A percentile compares a stretch with the other conserved stretches of the same genome.
phyloP scores from a whole-genome alignment of 2,797 vertebrate genomes.

The Pangasius mekongensis region DNA sequence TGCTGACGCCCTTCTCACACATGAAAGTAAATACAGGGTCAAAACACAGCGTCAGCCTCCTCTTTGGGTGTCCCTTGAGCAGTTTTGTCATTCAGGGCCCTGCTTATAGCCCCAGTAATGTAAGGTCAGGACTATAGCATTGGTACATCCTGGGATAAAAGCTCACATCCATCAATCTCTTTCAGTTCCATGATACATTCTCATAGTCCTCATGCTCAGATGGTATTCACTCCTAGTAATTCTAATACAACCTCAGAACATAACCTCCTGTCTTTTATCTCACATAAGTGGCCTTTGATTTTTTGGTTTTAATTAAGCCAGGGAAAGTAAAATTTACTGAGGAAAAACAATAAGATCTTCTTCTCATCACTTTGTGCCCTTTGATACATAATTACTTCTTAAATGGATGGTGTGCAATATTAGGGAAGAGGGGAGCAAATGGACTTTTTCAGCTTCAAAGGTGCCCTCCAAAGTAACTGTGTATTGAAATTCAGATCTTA shows the following conservation, averaged over 20 bases:
- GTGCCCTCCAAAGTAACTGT: neutral
- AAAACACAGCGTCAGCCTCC: neutral
- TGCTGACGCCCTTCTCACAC: neutral
- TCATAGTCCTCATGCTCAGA: neutral
- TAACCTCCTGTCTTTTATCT: too few relatives aligned
- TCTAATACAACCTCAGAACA: neutral
- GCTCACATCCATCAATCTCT: neutral
- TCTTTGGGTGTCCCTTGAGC: neutral
- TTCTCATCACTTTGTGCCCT: conserved; percentile 25
- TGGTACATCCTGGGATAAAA: neutral
- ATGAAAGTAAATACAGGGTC: neutral
- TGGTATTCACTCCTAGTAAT: neutral
- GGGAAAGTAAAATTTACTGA: neutral
- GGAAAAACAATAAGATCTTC: neutral
- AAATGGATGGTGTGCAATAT: conserved; percentile 23
- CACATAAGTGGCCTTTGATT: neutral
- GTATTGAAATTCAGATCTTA: conserved; percentile 30
- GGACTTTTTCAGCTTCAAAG: conserved; percentile 16
- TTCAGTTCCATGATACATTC: neutral
- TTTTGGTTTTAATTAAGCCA: conserved; percentile 33
- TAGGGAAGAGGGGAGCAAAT: neutral
- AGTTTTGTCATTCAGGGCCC: neutral
- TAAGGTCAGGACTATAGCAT: neutral
- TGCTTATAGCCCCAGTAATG: neutral
- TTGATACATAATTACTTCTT: conserved; percentile 22